phyloP scores from a whole-genome alignment of 2,888 invertebrate species.

The Athalia rosae region DNA sequence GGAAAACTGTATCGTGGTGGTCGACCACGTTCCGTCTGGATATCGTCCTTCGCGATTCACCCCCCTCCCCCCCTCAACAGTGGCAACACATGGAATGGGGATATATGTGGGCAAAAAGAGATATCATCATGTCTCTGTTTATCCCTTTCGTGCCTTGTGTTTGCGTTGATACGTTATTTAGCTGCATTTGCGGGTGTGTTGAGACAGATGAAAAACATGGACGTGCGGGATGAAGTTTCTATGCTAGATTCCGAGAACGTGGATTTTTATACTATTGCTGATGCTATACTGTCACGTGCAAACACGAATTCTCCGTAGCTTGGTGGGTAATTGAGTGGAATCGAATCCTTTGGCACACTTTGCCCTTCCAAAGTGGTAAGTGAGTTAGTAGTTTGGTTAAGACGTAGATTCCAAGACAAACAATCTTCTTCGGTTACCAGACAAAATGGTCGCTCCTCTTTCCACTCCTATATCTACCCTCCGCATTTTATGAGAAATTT shows the following conservation, averaged over 20 bases:
- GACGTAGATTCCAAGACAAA: slow-evolving; percentile 40
- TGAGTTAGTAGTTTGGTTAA: slow-evolving; percentile 42
- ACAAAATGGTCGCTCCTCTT: slow-evolving; percentile 5
- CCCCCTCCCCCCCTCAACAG: too few species aligned
- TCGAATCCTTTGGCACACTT: slow-evolving; percentile 41
- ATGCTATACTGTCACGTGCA: slow-evolving; percentile 35
- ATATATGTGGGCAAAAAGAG: too few species aligned
- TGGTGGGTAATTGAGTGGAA: slow-evolving; percentile 44
- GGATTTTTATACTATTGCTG: background rate
- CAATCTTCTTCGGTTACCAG: slow-evolving; percentile 37
- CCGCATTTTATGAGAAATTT: background rate
- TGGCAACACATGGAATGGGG: too few species aligned
- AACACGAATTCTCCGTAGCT: slow-evolving; percentile 32
- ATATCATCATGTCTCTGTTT: too few species aligned
- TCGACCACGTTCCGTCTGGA: too few species aligned
- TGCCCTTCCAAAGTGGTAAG: slow-evolving; percentile 37
- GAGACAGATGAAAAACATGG: background rate
- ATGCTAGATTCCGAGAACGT: background rate
- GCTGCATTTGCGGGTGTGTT: too few species aligned
- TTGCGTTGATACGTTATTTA: too few species aligned
- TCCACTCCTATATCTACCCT: too few species aligned
- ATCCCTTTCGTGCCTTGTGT: too few species aligned
- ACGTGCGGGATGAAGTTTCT: background rate
- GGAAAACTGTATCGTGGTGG: too few species aligned
- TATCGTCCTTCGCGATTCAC: too few species aligned